These are phyloP conservation scores for Coregonus clupeaformis DNA, from an alignment of 2,113 vertebrate species.

Conservation along the genomic window DNA sequence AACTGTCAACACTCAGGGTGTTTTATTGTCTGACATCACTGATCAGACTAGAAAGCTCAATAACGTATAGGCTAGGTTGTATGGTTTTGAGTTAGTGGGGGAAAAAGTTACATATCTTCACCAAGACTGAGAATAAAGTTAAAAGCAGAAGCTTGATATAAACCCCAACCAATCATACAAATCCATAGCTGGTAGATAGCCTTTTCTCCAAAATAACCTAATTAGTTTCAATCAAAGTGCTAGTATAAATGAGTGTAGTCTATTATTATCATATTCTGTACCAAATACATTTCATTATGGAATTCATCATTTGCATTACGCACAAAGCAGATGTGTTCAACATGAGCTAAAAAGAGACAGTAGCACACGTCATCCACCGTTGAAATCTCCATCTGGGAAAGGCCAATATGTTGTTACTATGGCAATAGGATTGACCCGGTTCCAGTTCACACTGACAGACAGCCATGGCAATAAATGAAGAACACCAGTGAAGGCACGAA, in stretches of 20 bases:
- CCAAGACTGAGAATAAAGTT: too few relatives aligned
- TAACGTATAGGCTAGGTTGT: too few relatives aligned
- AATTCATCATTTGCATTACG: background rate
- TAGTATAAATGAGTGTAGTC: too few relatives aligned
- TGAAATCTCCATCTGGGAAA: background rate
- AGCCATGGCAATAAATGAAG: background rate
- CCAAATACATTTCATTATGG: background rate
- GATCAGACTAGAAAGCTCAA: background rate
- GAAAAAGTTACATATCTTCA: too few relatives aligned
- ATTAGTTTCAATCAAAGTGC: too few relatives aligned
- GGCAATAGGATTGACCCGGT: background rate
- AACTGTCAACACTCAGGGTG: background rate
- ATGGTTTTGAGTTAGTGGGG: too few relatives aligned
- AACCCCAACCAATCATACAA: too few relatives aligned
- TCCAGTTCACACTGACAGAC: background rate
- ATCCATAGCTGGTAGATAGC: too few relatives aligned
- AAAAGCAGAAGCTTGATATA: too few relatives aligned
- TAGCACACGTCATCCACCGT: background rate
- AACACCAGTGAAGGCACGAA: background rate
- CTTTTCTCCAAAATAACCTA: too few relatives aligned
- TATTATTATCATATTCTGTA: background rate
- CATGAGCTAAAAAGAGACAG: background rate
- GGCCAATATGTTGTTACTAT: background rate
- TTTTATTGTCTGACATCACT: background rate
- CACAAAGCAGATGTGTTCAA: background rate